Evolutionary conservation across 2,113 vertebrate genomes (phyloP), one percentile per base, ranked within the genome.

Genomic region (Nothocercus julius): DNA sequence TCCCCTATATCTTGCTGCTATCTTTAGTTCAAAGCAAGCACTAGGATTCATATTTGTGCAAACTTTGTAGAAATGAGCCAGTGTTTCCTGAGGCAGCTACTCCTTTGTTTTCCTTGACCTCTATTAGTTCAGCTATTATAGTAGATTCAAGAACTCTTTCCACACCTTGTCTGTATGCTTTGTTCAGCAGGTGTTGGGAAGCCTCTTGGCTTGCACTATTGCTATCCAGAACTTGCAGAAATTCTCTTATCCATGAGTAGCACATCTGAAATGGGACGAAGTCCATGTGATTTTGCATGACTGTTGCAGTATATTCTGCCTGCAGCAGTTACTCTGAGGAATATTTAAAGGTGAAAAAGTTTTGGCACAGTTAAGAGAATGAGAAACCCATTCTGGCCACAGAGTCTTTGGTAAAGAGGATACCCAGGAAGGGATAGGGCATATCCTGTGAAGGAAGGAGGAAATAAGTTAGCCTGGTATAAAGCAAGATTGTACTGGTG

Each of bases 261-360:
- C 1, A 2, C 1, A 1, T 51, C 8, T 49, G 34, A 79, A 86
- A 42, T 40, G 9, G 9, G 2, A 32, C 5, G 25, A 20, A 25
- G 28, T 82, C 21, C 91, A n/a, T n/a, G 45, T 15, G 7, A 2
- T 34, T 13, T 51, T 25, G 9, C 1, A 0, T 56, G 45, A 44
- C n/a, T 0, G 0, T 42, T 13, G 28, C 9, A 19, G 30, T 82
- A 21, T 5, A 38, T 79, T 85, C 27, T 44, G 7, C 28, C 63
- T 66, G 40, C 14, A 3, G 25, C 27, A 21, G 25, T 66, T 75
- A 19, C 18, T 27, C 38, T 79, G 51, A 86, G 13, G 13, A 49
- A 58, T 70, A 58, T 70, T 34, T 86, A 77, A 40, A 67, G 5
- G 1, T 38, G 7, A n/a, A 86, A n/a, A 86, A 30, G 18, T 44